Percentiles rank a stretch among this genome's conserved stretches.
phyloP scores from a whole-genome alignment of 2,113 vertebrate genomes.

The Notechis scutatus region DNA sequence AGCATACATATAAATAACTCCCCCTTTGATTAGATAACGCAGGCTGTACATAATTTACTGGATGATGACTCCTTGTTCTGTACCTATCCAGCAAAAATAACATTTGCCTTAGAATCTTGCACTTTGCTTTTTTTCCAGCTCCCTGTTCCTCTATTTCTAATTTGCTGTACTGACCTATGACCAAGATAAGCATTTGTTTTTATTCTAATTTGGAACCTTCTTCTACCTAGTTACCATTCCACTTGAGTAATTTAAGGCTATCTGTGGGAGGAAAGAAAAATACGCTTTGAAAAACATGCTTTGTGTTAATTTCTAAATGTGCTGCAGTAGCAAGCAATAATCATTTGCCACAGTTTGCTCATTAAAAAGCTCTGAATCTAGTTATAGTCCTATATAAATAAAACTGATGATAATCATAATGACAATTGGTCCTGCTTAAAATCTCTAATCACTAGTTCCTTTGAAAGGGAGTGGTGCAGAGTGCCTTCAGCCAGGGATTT shows the following conservation, averaged over 20 bases:
- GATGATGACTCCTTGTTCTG: background rate
- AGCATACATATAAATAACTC: background rate
- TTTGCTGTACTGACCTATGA: background rate
- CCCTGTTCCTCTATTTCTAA: background rate
- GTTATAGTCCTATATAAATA: background rate
- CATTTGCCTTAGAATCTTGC: background rate
- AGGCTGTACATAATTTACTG: background rate
- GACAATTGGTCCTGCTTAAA: background rate
- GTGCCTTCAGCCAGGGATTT: background rate
- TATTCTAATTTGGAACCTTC: background rate
- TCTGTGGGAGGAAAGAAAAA: background rate
- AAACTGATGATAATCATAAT: background rate
- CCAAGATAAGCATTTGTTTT: background rate
- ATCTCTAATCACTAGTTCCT: background rate
- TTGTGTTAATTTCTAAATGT: background rate
- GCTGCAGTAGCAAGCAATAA: conserved; percentile 1
- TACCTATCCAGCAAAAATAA: background rate
- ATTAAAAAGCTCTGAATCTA: background rate
- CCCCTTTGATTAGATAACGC: background rate
- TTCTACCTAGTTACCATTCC: background rate
- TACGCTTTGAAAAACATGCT: background rate
- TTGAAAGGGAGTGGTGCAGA: background rate
- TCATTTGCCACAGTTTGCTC: background rate
- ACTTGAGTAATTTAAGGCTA: background rate
- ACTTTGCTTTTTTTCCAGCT: background rate